Evolutionary conservation across 2,113 vertebrate species (phyloP), one percentile per base, ranked within the genome.

Genomic region (Cavia aperea): DNA sequence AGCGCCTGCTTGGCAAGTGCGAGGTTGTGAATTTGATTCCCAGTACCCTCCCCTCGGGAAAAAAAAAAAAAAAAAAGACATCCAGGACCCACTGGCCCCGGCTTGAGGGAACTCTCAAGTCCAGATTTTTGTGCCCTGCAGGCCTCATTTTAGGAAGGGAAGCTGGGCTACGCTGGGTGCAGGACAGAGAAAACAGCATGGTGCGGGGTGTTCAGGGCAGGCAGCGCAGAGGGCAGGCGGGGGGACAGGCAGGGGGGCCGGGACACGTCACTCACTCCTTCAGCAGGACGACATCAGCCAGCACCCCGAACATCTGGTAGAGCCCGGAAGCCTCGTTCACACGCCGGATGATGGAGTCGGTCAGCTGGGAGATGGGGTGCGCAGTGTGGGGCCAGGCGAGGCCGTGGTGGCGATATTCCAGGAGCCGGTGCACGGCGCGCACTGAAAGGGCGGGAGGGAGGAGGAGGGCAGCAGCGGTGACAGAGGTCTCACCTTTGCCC

Each of bases 261-360:
- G 46, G n/a, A 56, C 43, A 83, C 94, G 95, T 19, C 81, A 97
- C 98, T 98, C 96, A 99, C 99, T 98, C 98, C 96, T 97, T 97
- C 82, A 99, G 94, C 82, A 99, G 97, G 85, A 99, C 78, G n/a
- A 99, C 77, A n/a, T 99, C 99, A 18, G 98, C 99, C 54, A 99
- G 98, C 87, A 99, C 97, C 36, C 98, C 95, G 94, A 99, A 99
- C 99, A 99, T 99, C 97, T 99, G 99, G 97, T 99, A 99, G 4
- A 98, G 97, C 65, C 99, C 99, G 0, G 99, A 99, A 33, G 99
- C 99, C 97, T 99, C 99, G 0, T 98, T 98, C 70, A 99, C 97
- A 4, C 99, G 97, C 96, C 97, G 99, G 96, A 99, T 88, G 89
- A 99, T 98, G 97, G 98, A 97, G 81, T 98, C 98, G 93, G 97